These are phyloP conservation scores for Progne subis DNA, from an alignment of 2,113 vertebrate species.

Conservation along the genomic window DNA sequence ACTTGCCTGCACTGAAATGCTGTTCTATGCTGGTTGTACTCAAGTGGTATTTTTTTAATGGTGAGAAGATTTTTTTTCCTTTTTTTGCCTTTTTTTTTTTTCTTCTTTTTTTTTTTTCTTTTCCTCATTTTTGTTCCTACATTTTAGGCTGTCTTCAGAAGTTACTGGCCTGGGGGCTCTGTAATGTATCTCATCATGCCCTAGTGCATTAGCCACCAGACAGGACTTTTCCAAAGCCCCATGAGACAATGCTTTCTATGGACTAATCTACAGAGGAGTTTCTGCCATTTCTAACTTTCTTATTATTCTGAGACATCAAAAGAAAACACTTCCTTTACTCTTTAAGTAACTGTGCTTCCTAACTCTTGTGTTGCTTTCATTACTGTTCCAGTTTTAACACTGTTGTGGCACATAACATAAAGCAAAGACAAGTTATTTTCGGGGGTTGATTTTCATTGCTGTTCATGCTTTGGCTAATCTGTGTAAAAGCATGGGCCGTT, in stretches of 20 bases:
- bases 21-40: constrained; percentile 70
- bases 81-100: background rate
- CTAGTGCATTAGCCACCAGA: constrained; percentile 78
- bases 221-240: constrained; percentile 86
- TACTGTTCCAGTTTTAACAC: constrained; percentile 63
- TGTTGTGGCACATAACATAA: constrained; percentile 62
- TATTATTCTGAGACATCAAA: constrained; percentile 69
- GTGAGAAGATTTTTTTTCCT: constrained; percentile 62
- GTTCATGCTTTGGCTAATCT: constrained; percentile 70
- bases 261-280: constrained; percentile 81
- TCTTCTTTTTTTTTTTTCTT: background rate
- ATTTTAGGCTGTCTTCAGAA: constrained; percentile 87
- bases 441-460: constrained; percentile 48
- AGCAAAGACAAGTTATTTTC: constrained; percentile 19
- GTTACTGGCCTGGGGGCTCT: constrained; percentile 85
- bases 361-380: constrained; percentile 70
- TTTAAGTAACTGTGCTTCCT: constrained; percentile 71
- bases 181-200: constrained; percentile 80
- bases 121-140: constrained; percentile 75
- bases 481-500: constrained; percentile 67
- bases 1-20: constrained; percentile 74
- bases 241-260: constrained; percentile 83
- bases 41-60: constrained; percentile 70
- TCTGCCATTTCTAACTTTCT: constrained; percentile 74
- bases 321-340: constrained; percentile 67